Base-by-base conservation (phyloP, 2,797 vertebrate genomes). In the Mastacembelus armatus region DNA sequence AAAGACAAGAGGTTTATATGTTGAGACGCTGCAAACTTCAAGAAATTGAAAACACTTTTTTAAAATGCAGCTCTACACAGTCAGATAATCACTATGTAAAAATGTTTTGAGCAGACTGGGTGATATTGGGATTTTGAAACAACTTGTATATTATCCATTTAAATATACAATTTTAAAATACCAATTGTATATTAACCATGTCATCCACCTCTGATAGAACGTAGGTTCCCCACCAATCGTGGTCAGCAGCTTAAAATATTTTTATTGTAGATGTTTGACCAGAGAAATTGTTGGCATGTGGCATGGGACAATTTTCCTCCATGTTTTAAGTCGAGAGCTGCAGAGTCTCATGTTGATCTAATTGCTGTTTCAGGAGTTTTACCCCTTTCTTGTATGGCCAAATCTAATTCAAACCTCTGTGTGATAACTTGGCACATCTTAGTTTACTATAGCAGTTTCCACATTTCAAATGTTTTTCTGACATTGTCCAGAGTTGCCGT, bases 241-340 rank as follows among this genome's bases (percentile, higher is more conserved):
- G 72, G 56, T 63, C 69, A 66, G 48, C 49, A 58, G 67, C 58
- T 66, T 77, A 72, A 52, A 7, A 44, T 16, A 73, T 83, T 85
- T 84, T 67, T 57, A 77, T 81, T 79, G 76, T 73, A 83, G 77
- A 89, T 74, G 70, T 79, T 78, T 74, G 74, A 85, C 52, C 71
- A 60, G 71, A 75, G 59, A 81, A 84, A 74, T 74, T 75, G 61
- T 86, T 89, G 79, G 77, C 81, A 58, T 68, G 77, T 73, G 75
- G 72, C 64, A 84, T 75, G 75, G n/a, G n/a, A n/a, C n/a, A n/a
- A 84, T 78, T 85, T 86, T 85, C 75, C 75, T 78, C 71, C 45
- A 40, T 38, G 71, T 67, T 77, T 80, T 84, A 45, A 71, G 43
- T 65, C 48, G 33, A 71, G 64, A 70, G 58, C 78, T 83, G 74